Evolutionary conservation across 2,113 vertebrate genomes (phyloP).

Genomic region (Myrmecobius fasciatus): DNA sequence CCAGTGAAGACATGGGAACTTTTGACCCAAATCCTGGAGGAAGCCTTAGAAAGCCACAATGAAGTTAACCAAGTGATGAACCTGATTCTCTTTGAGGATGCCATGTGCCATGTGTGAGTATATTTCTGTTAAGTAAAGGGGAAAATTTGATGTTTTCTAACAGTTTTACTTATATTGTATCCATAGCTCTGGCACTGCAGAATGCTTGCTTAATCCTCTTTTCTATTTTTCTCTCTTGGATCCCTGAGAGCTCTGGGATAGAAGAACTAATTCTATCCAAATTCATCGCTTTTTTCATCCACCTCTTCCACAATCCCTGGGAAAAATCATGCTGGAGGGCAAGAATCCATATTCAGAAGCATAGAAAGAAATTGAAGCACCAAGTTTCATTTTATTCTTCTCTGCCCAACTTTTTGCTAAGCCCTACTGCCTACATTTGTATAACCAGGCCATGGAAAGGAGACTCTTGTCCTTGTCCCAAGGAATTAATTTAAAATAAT

Average conservation of each 20-base stretch:
- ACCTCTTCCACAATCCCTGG: not conserved
- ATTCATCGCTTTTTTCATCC: not conserved
- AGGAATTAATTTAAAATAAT: not conserved
- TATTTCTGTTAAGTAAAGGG: not conserved
- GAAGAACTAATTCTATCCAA: not conserved
- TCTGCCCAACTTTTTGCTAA: not conserved
- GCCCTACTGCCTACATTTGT: not conserved
- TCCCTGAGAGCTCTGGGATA: not conserved
- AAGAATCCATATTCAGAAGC: not conserved
- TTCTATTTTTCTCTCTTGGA: not conserved
- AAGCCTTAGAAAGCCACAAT: conserved; percentile 92
- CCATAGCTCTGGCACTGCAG: not conserved
- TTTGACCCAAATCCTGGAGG: conserved; percentile 88
- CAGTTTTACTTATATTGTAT: not conserved
- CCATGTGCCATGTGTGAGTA: conserved; percentile 94
- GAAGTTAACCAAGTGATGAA: conserved; percentile 93
- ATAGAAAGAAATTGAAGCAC: not conserved
- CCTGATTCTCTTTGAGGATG: conserved; percentile 96
- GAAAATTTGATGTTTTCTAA: not conserved
- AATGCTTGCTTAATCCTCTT: not conserved
- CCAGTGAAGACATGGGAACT: conserved; percentile 89
- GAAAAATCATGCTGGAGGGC: not conserved
- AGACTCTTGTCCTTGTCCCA: not conserved
- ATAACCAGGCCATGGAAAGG: not conserved
- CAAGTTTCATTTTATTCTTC: not conserved